phyloP scores from a whole-genome alignment of 2,888 invertebrate species.

The Chrysomela aeneicollis region DNA sequence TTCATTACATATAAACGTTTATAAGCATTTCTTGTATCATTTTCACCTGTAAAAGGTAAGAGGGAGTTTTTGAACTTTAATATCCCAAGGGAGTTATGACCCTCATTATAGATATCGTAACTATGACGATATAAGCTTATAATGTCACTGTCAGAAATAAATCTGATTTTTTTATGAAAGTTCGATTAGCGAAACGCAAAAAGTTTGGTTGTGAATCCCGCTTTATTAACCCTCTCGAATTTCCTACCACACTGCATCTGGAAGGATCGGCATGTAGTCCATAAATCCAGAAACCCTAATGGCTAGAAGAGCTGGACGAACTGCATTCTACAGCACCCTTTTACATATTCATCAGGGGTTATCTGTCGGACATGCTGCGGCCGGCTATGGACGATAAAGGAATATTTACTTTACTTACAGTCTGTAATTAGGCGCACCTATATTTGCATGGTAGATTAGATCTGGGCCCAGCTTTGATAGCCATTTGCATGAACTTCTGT shows the following conservation, averaged over 20 bases:
- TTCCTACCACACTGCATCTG: neutral
- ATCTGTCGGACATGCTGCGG: constrained; percentile 59
- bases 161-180: no score
- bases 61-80: no score
- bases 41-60: no score
- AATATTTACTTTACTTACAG: constrained; percentile 62
- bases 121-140: no score
- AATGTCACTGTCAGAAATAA: no score
- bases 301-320: constrained; percentile 49
- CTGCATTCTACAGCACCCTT: constrained; percentile 51
- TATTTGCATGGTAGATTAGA: constrained; percentile 62
- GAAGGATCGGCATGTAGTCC: constrained; percentile 41
- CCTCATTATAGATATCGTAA: no score
- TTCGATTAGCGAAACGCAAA: no score
- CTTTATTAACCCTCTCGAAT: no score
- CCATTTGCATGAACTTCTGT: constrained; percentile 60
- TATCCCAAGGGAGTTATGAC: no score
- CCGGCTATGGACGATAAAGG: constrained; percentile 59
- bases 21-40: no score
- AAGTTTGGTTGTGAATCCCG: no score
- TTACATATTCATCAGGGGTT: constrained; percentile 61
- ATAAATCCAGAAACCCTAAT: constrained; percentile 52
- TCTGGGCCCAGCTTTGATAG: constrained; percentile 56
- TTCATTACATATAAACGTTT: no score
- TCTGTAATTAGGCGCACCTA: constrained; percentile 62